These are phyloP conservation scores for Tarsius wallacei DNA, from an alignment of 2,797 vertebrate genomes.

Conservation along the genomic window DNA sequence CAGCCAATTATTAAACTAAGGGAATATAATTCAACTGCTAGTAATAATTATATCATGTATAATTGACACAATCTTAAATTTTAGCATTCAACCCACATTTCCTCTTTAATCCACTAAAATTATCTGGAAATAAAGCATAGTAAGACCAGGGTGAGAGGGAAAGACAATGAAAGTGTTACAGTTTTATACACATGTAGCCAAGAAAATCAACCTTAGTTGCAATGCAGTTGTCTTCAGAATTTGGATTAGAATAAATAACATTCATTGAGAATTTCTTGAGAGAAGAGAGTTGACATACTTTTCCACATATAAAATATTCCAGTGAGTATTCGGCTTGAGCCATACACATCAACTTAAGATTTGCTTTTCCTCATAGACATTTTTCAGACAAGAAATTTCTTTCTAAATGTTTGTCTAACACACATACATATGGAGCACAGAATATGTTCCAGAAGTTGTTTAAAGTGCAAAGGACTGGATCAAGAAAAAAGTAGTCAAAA, in stretches of 20 bases:
- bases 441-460: not conserved
- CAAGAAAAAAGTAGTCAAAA: not conserved
- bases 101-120: not conserved
- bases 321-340: not conserved
- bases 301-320: not conserved
- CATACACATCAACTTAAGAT: not conserved
- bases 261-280: not conserved
- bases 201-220: not conserved
- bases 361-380: not conserved
- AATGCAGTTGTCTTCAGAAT: not conserved
- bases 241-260: not conserved
- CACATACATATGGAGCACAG: not conserved
- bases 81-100: not conserved
- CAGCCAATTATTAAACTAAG: not conserved
- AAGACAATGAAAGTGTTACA: not conserved
- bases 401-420: not conserved
- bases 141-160: not conserved
- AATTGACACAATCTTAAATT: conserved; percentile 21
- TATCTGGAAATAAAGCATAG: not conserved
- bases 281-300: not conserved
- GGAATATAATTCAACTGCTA: not conserved
- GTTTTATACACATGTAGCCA: not conserved
- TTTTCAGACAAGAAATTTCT: not conserved
- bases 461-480: not conserved
- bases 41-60: not conserved